Percentiles rank a stretch among this genome's conserved stretches.
Evolutionary conservation across 2,888 invertebrate genomes (phyloP).

Genomic region (Microplitis manilae): DNA sequence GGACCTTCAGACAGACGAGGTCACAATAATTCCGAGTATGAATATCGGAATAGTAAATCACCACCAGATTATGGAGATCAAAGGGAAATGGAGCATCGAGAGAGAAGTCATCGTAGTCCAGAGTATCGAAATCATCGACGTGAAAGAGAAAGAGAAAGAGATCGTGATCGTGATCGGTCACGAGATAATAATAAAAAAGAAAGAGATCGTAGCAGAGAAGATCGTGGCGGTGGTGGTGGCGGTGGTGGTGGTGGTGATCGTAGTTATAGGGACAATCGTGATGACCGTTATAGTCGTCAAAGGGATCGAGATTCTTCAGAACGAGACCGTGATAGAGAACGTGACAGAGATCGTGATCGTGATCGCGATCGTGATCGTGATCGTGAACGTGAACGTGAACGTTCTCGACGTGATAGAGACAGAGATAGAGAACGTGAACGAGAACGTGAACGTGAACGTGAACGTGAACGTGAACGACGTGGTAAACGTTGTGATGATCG

Average conservation of each 20-base stretch:
- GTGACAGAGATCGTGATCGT: constrained; percentile 58
- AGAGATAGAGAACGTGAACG: constrained; percentile 64
- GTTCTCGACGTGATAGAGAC: constrained; percentile 64
- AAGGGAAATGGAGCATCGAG: constrained; percentile 58
- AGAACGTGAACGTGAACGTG: constrained; percentile 64
- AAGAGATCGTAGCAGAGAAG: constrained; percentile 50
- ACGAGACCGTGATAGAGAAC: constrained; percentile 56
- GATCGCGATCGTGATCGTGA: constrained; percentile 61
- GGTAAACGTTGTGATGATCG: constrained; percentile 55
- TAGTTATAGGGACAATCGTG: constrained; percentile 49
- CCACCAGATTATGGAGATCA: constrained; percentile 61
- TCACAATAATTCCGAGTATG: constrained; percentile 47
- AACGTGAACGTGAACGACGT: constrained; percentile 64
- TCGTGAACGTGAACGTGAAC: constrained; percentile 60
- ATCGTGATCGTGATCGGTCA: constrained; percentile 44
- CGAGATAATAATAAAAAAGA: constrained; percentile 55
- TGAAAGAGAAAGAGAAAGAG: constrained; percentile 48
- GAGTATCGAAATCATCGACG: constrained; percentile 65
- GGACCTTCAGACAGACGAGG: constrained; percentile 56
- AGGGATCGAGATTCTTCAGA: constrained; percentile 11
- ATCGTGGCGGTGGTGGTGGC: constrained; percentile 63
- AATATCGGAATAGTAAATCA: constrained; percentile 60
- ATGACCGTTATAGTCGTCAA: background rate
- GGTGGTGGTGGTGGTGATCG: constrained; percentile 56
- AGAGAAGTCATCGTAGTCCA: constrained; percentile 63